phyloP scores from a whole-genome alignment of 30 jellyfish, hydroid and myxozoan species.

The Hydractinia symbiolongicarpus region DNA sequence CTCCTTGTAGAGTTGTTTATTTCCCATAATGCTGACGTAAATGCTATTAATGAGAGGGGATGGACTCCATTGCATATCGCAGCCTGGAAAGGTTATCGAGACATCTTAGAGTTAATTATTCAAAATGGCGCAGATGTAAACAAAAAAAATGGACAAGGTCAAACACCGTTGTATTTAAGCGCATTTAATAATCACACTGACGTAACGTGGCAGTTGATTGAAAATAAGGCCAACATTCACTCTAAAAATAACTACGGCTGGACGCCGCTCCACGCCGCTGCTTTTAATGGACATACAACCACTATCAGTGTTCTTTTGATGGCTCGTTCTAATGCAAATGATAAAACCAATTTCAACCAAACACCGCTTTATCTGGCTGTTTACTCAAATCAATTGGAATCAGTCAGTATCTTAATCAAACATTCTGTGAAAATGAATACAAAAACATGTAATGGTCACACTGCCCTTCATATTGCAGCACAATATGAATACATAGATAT shows the following conservation, averaged over 20 bases:
- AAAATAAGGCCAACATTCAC: not conserved
- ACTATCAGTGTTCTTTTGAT: not conserved
- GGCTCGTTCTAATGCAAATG: not conserved
- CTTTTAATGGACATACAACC: not conserved
- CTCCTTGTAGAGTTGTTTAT: not conserved
- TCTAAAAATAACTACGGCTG: not conserved
- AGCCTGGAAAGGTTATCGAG: conserved; percentile 17
- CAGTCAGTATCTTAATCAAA: not conserved
- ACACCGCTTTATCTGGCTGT: conserved; percentile 9
- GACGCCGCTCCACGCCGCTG: not conserved
- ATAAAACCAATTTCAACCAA: not conserved
- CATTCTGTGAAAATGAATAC: not conserved
- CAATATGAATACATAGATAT: conserved; percentile 18
- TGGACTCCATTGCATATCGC: conserved; percentile 29
- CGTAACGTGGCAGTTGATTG: not conserved
- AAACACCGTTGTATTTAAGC: not conserved
- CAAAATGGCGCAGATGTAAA: not conserved
- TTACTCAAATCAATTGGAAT: not conserved
- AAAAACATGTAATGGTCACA: conserved; percentile 8
- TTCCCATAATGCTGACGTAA: not conserved
- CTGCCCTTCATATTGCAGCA: conserved; percentile 13
- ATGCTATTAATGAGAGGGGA: not conserved
- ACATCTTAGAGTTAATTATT: not conserved
- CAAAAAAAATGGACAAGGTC: not conserved
- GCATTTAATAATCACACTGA: not conserved